Evolutionary conservation across 2,888 invertebrate species (phyloP).

Genomic region (Mechanitis mazaeus): DNA sequence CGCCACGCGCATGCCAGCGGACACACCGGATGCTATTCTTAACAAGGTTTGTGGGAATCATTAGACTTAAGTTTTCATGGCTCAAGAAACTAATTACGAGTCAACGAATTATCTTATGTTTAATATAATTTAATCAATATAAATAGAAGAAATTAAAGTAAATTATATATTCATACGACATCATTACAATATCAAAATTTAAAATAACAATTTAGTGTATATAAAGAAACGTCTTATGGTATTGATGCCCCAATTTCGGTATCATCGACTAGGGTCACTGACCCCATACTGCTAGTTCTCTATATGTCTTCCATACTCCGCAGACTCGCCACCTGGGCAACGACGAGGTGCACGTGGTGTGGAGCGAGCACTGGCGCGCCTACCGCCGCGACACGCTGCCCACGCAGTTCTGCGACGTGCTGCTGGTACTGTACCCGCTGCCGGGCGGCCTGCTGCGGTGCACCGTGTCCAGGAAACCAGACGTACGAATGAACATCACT

Average conservation of each 20-base stretch:
- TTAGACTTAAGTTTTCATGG: too few relatives aligned
- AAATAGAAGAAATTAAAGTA: too few relatives aligned
- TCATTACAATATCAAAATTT: too few relatives aligned
- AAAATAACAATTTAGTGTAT: too few relatives aligned
- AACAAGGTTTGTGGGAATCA: constrained; percentile 79
- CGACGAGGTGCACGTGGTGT: constrained; percentile 99
- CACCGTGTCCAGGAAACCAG: constrained; percentile 90
- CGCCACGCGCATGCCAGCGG: constrained; percentile 96
- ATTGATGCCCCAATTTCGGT: too few relatives aligned
- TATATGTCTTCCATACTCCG: neutral
- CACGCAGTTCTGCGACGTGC: constrained; percentile 99
- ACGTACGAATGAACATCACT: constrained; percentile 75
- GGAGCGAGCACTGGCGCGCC: constrained; percentile 98
- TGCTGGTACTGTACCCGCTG: constrained; percentile 96
- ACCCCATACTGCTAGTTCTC: too few relatives aligned
- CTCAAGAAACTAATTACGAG: too few relatives aligned
- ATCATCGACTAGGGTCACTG: too few relatives aligned
- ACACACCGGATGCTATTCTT: constrained; percentile 89
- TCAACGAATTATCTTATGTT: too few relatives aligned
- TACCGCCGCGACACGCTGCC: constrained; percentile 98
- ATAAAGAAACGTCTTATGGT: too few relatives aligned
- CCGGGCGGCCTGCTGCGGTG: constrained; percentile 90
- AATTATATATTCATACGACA: too few relatives aligned
- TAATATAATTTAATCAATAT: too few relatives aligned
- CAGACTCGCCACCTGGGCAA: constrained; percentile 96